Conservation (phyloP, 64 coral and sea anemone species). For the Platygyra sinensis region DNA sequence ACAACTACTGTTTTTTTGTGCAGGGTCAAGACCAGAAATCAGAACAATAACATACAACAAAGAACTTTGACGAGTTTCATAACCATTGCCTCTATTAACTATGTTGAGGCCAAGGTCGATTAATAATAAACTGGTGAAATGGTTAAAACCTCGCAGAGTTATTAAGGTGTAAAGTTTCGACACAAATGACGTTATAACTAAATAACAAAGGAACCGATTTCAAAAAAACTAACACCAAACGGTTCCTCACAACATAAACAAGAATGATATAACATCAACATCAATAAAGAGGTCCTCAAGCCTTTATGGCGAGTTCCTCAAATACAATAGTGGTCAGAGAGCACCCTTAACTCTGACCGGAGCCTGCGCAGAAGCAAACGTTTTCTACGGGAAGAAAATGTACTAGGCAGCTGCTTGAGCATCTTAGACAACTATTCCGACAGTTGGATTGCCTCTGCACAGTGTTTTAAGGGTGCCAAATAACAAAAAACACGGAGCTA, state of each 20-base stretch:
- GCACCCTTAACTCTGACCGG: slow-evolving; percentile 32
- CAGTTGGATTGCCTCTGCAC: slow-evolving; percentile 20
- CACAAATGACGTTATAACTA: slow-evolving; percentile 9
- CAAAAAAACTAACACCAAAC: slow-evolving; percentile 23
- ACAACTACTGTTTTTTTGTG: too few relatives aligned
- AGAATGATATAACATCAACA: neutral
- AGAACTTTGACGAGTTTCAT: too few relatives aligned
- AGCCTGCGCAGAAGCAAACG: slow-evolving; percentile 14
- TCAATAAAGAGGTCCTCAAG: neutral
- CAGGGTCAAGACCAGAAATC: too few relatives aligned
- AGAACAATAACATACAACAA: too few relatives aligned
- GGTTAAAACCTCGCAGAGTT: too few relatives aligned
- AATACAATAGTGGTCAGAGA: neutral
- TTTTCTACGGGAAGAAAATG: slow-evolving; percentile 21
- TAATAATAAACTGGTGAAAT: too few relatives aligned
- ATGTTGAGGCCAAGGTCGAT: too few relatives aligned
- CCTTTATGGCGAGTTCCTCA: neutral
- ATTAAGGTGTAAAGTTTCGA: neutral
- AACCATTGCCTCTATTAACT: too few relatives aligned
- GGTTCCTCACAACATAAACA: neutral
- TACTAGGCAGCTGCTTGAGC: neutral
- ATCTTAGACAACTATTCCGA: neutral
- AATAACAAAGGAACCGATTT: slow-evolving; percentile 10
- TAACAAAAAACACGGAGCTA: neutral
- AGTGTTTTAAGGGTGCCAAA: slow-evolving; percentile 40